Percentiles rank a stretch among this genome's conserved stretches.
Conservation (phyloP, 2,797 vertebrate species). For the Acanthopagrus latus region DNA sequence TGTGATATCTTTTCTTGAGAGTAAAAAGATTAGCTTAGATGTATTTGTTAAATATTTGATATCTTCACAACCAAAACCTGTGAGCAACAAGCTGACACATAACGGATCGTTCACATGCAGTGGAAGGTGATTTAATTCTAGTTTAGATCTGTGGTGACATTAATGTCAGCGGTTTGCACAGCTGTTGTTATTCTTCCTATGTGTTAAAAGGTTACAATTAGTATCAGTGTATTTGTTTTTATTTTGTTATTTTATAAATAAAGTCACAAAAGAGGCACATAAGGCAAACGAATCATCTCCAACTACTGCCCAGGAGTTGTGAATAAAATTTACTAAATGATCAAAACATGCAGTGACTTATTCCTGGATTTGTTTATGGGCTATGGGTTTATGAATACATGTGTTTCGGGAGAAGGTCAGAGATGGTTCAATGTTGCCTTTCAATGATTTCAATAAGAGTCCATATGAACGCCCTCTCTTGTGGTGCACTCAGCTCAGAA, state of each 20-base stretch:
- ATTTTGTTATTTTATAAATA: not conserved
- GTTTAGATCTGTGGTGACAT: no score
- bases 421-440: no score
- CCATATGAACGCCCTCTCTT: no score
- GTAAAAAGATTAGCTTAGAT: no score
- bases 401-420: not conserved
- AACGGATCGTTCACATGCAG: no score
- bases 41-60: no score
- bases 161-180: no score
- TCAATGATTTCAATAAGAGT: no score
- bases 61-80: not conserved
- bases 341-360: not conserved
- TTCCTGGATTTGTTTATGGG: not conserved
- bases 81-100: not conserved
- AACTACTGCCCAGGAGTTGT: not conserved
- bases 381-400: not conserved
- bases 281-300: not conserved
- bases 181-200: not conserved
- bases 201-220: not conserved
- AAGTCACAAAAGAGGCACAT: not conserved
- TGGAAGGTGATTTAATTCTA: no score
- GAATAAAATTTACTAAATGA: not conserved
- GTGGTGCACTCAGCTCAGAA: no score
- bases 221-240: not conserved
- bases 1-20: no score